Evolutionary conservation across 2,113 vertebrate genomes (phyloP).

Genomic region (Elachura formosa): DNA sequence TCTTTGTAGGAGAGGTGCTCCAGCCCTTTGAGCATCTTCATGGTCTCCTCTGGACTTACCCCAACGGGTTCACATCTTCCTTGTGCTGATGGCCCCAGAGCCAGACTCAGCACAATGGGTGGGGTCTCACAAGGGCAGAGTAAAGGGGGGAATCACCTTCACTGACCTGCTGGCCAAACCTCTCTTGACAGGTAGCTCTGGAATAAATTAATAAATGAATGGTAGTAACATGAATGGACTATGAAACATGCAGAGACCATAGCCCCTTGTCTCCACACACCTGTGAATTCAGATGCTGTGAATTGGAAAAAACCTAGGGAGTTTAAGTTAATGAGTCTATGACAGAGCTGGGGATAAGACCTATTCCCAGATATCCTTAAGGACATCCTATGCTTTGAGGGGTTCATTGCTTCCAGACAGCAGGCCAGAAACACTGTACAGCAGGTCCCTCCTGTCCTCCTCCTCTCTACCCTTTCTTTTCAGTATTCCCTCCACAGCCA

Average conservation of each 20-base stretch:
- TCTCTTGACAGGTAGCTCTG: neutral
- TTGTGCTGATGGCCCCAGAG: neutral
- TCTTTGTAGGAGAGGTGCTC: neutral
- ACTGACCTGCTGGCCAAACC: neutral
- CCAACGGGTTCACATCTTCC: neutral
- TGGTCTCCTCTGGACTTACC: neutral
- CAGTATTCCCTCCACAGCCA: neutral
- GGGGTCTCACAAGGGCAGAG: neutral
- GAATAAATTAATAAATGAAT: neutral
- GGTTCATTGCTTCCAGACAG: neutral
- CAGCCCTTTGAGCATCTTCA: neutral
- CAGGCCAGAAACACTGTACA: rapidly evolving
- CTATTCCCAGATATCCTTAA: neutral
- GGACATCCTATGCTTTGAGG: neutral
- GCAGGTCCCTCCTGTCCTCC: no score
- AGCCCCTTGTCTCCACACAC: neutral
- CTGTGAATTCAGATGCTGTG: neutral
- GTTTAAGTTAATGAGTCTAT: neutral
- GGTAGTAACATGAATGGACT: neutral
- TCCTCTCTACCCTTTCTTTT: neutral
- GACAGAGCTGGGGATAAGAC: neutral
- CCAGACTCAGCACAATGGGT: rapidly evolving
- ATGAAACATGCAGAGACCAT: neutral
- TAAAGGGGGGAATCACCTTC: neutral
- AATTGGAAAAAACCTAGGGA: neutral